Evolutionary conservation across 1,140 invertebrate species (phyloP).

Genomic region (Penaeus indicus): DNA sequence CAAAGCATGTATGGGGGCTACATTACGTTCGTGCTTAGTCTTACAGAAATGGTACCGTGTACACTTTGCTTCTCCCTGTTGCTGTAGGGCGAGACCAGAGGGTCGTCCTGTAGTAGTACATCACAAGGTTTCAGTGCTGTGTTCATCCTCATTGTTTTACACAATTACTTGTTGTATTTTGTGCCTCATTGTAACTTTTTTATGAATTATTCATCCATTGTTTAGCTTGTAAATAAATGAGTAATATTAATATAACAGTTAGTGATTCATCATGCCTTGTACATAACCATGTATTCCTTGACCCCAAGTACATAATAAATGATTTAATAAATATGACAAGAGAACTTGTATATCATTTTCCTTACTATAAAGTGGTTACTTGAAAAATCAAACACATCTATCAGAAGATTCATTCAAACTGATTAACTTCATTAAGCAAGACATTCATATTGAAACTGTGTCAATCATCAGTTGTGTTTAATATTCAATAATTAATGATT

Average conservation of each 20-base stretch:
- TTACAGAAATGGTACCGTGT: background rate
- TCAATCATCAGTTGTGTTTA: no score
- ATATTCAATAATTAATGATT: no score
- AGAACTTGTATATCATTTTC: background rate
- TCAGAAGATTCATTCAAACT: no score
- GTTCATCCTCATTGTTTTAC: constrained; percentile 24
- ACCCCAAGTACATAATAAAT: constrained; percentile 14
- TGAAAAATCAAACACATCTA: background rate
- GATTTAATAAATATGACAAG: constrained; percentile 32
- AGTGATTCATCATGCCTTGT: constrained; percentile 32
- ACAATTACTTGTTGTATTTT: constrained; percentile 27
- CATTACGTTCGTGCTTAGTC: constrained; percentile 1
- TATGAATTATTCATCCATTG: constrained; percentile 30
- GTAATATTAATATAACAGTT: constrained; percentile 18
- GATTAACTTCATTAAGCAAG: no score
- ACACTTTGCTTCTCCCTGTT: constrained; percentile 25
- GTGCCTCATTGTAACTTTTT: constrained; percentile 33
- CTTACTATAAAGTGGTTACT: background rate
- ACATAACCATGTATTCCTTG: constrained; percentile 24
- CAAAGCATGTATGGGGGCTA: no score
- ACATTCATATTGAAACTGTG: no score
- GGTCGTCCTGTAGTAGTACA: background rate
- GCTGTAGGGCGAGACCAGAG: background rate
- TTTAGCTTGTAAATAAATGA: constrained; percentile 32
- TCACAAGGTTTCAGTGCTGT: constrained; percentile 28